A percentile compares a stretch with the other conserved stretches of the same genome.
These are phyloP conservation scores for Trypoxylon attenuatum DNA, from an alignment of 2,888 invertebrate genomes.

Conservation along the genomic window DNA sequence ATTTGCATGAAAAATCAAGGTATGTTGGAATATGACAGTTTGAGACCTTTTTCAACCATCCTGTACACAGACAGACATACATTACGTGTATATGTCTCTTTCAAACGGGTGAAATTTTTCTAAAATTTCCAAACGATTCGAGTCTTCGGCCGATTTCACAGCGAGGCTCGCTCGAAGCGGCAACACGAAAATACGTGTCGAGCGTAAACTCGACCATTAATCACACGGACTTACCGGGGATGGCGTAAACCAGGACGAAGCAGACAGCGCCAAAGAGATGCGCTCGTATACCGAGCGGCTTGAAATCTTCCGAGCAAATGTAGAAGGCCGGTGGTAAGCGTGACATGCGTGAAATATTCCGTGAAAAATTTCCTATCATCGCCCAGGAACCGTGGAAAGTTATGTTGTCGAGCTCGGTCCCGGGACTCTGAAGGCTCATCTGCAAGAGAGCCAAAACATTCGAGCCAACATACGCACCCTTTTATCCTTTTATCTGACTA, in stretches of 20 bases:
- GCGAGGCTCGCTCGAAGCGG: background rate
- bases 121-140: no score
- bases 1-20: no score
- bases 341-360: conserved; percentile 18
- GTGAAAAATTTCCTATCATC: conserved; percentile 32
- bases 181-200: background rate
- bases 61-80: no score
- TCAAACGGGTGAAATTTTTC: no score
- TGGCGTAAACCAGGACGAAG: conserved; percentile 84
- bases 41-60: no score
- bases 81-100: no score
- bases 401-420: conserved; percentile 50
- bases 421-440: conserved; percentile 59
- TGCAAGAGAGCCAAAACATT: conserved; percentile 28
- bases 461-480: background rate
- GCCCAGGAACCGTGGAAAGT: conserved; percentile 45
- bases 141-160: no score
- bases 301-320: conserved; percentile 82
- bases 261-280: conserved; percentile 81
- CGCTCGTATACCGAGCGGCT: conserved; percentile 76
- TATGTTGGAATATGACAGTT: no score
- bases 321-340: conserved; percentile 71
- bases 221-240: conserved; percentile 78
- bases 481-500: no score
- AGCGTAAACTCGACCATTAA: conserved; percentile 6